Evolutionary conservation across 2,797 vertebrate species (phyloP).

Genomic region (Poeciliopsis turneri): DNA sequence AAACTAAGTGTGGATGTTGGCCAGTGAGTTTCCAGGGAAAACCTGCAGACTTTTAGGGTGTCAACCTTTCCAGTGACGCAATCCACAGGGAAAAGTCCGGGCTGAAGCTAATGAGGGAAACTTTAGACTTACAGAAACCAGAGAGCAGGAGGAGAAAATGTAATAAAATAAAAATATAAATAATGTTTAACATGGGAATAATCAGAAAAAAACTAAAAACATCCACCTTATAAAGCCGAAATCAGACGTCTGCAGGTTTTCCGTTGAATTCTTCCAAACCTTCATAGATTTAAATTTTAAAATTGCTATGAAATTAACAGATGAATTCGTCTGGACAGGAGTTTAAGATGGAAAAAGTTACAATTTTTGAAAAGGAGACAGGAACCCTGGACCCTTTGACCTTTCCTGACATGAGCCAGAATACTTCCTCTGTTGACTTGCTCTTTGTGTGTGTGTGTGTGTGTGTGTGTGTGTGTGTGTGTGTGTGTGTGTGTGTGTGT

Average conservation of each 20-base stretch:
- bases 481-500: too few relatives aligned
- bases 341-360: not conserved
- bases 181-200: too few relatives aligned
- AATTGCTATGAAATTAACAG: not conserved
- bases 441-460: too few relatives aligned
- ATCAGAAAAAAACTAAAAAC: too few relatives aligned
- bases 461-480: too few relatives aligned
- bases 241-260: too few relatives aligned
- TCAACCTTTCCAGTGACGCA: constrained; percentile 74
- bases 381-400: not conserved
- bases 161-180: too few relatives aligned
- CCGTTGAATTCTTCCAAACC: too few relatives aligned
- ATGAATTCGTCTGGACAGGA: not conserved
- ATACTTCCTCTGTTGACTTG: not conserved
- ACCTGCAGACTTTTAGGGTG: constrained; percentile 21
- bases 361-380: not conserved
- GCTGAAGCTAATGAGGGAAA: not conserved
- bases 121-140: not conserved
- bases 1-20: not conserved
- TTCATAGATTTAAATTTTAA: not conserved
- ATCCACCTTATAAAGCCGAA: too few relatives aligned
- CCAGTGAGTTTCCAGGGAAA: not conserved
- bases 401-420: not conserved
- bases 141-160: too few relatives aligned
- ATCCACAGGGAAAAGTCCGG: constrained; percentile 53